A percentile compares a stretch with the other conserved stretches of the same genome.
phyloP scores from a whole-genome alignment of 2,797 vertebrate species.

The Sphenopsis melanotis region DNA sequence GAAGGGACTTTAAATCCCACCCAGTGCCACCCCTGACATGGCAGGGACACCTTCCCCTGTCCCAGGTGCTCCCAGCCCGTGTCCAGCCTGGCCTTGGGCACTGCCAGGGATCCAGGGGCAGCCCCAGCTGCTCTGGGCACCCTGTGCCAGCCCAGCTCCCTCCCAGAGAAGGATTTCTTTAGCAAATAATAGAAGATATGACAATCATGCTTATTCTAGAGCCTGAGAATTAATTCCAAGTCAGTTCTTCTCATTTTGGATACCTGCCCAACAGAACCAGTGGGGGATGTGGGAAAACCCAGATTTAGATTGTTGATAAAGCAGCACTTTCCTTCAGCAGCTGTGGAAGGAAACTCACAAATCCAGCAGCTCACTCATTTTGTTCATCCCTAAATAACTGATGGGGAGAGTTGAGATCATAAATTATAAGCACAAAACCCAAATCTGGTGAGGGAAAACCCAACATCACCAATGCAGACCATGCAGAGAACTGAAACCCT shows the following conservation, averaged over 20 bases:
- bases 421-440: neutral
- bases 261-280: neutral
- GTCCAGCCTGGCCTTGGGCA: neutral
- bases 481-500: neutral
- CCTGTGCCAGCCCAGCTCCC: neutral
- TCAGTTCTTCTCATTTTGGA: neutral
- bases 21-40: neutral
- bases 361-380: neutral
- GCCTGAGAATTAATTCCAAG: neutral
- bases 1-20: fast-evolving
- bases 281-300: neutral
- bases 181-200: neutral
- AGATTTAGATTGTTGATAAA: neutral
- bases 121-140: neutral
- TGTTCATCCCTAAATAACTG: neutral
- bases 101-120: neutral
- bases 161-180: neutral
- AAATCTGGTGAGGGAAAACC: neutral
- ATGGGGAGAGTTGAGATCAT: fast-evolving
- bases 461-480: fast-evolving
- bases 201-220: neutral
- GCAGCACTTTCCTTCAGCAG: neutral
- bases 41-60: neutral
- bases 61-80: neutral
- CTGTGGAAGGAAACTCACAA: neutral